Evolutionary conservation across 2,888 invertebrate genomes (phyloP), one percentile per base, ranked within the genome.

Genomic region (Deilephila elpenor): DNA sequence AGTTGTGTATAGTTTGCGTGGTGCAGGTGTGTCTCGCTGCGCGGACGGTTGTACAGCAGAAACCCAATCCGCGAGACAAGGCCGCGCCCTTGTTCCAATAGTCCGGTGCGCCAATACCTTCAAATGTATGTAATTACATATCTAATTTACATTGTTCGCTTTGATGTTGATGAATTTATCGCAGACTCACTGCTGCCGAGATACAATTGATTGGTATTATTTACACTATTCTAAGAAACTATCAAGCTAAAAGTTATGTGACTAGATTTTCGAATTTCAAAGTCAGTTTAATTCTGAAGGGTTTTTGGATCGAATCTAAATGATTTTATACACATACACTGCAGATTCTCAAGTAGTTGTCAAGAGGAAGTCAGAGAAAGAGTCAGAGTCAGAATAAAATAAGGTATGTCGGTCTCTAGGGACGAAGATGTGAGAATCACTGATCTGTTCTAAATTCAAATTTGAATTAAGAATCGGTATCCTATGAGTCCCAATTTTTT

Each of bases 91-190:
- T 89, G 88, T 78, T 71, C 77, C 76, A 75, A 75, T 78, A 75
- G 71, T 79, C 74, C 79, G 80, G 77, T 78, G 79, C 71, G 71
- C 81, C 77, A 79, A 82, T 83, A 84, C 82, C 79, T 76, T 81
- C 78, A 76, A 85, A 84, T 81, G 86, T 88, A 87, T 88, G 87
- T 82, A 88, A 88, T 88, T 88, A 87, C 88, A 88, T 83, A 86
- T 83, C 79, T 76, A 80, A 83, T 77, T 76, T 70, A 74, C 73
- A 59, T 73, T 61, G 59, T 56, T 34, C 56, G 56, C 67, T 44
- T 59, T 56, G 34, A 64, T 56, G 25, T 67, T 67, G 51, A 67
- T 67, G 67, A 67, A 67, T 67, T 67, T 67, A 67, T 67, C 67
- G 17, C 67, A 51, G 67, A 51, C 67, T 51, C 67, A 14, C 25